Base-by-base conservation (phyloP, 1,140 invertebrate genomes). In the Calephelis nemesis region DNA sequence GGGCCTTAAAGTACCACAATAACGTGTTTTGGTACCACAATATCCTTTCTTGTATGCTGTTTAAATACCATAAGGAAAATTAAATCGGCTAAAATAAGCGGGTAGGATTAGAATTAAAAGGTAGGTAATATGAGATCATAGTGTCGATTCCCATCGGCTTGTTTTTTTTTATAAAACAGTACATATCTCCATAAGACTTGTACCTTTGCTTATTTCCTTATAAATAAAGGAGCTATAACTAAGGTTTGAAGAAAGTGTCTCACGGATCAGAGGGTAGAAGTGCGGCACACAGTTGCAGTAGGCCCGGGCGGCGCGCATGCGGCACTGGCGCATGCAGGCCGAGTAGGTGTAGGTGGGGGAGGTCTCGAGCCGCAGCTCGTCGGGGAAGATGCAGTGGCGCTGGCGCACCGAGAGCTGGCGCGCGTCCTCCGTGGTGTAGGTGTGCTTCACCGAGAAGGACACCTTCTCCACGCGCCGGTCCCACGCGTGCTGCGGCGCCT, bases 381-480 rank as follows among this genome's bases (percentile, higher is more conserved):
- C 93, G 5, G 92, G 86, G 75, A 95, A 96, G 40, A 95, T 92
- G 73, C 95, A 96, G 52, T 94, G 93, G 50, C 95, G 81, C 77
- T 96, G 95, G 9, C 92, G 92, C 7, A 95, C 93, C 3, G 93
- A 93, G 10, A 96, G 82, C 73, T 96, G 95, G 1, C 93, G 90
- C 0, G 95, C 94, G 76, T 95, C 94, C 50, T 94, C 93, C 2
- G 95, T 95, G 0, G 95, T 96, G 75, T 96, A 95, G 3, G 95
- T 96, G 74, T 95, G 93, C 84, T 95, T 95, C 39, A 95, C 93
- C 0, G 94, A 94, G 74, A 96, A 95, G 0, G 93, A 92, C 7
- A 95, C 93, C 73, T 93, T 94, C 42, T 93, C 92, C n/a, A 94
- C 92, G 63, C 92, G 91, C 12, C 85, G 88, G 13, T 94, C 93